phyloP scores from a whole-genome alignment of 2,888 invertebrate genomes.

The Phytoseiulus persimilis region DNA sequence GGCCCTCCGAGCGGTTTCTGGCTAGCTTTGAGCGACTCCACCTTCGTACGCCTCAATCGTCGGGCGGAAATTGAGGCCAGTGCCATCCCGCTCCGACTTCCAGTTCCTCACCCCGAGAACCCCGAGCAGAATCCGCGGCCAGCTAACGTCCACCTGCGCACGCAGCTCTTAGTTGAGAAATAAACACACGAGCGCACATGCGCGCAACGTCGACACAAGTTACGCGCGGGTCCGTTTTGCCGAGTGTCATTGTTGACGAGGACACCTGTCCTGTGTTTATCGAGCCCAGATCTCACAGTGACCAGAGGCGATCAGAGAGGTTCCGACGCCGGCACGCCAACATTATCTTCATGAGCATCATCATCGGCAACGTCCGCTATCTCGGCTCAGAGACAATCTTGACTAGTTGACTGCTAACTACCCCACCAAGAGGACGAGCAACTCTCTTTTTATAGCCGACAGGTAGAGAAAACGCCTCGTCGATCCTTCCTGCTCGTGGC shows the following conservation, averaged over 20 bases:
- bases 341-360: neutral
- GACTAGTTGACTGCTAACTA: conserved; percentile 5
- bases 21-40: too few species aligned
- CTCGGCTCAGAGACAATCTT: neutral
- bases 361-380: neutral
- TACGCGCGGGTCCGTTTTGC: neutral
- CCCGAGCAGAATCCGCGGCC: too few species aligned
- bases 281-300: neutral
- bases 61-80: too few species aligned
- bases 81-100: too few species aligned
- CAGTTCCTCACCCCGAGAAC: too few species aligned
- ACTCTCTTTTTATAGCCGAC: neutral
- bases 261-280: neutral
- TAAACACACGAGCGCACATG: neutral
- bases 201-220: neutral
- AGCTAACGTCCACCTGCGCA: neutral
- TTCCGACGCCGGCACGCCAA: neutral
- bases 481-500: too few species aligned
- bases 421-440: neutral
- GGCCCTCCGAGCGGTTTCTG: too few species aligned
- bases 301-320: neutral
- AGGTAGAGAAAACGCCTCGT: neutral
- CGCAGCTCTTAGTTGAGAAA: neutral
- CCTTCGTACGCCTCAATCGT: too few species aligned
- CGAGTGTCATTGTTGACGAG: neutral